phyloP scores from a whole-genome alignment of 2,113 vertebrate genomes.

The Oenanthe melanoleuca region DNA sequence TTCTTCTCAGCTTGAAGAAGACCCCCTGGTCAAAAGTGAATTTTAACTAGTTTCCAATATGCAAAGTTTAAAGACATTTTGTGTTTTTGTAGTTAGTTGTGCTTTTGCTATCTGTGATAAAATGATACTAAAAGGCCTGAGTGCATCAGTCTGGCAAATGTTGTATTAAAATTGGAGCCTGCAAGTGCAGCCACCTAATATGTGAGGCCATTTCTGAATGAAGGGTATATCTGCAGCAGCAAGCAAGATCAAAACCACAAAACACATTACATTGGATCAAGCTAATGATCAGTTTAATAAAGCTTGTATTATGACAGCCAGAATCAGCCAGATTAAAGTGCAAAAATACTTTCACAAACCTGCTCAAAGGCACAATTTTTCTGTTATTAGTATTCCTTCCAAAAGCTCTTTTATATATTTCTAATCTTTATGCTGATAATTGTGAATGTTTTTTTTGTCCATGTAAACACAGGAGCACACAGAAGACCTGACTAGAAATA shows the following conservation, averaged over 20 bases:
- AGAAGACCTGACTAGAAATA: background rate
- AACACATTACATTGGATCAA: background rate
- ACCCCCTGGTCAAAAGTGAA: background rate
- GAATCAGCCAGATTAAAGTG: background rate
- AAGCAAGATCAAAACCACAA: background rate
- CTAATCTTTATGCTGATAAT: background rate
- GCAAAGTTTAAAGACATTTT: background rate
- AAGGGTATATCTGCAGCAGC: background rate
- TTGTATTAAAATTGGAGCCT: background rate
- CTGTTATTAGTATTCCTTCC: background rate
- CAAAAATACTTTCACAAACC: background rate
- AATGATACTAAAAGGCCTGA: background rate
- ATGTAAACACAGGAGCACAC: background rate
- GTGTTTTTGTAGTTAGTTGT: background rate
- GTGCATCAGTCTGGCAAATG: background rate
- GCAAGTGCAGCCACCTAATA: background rate
- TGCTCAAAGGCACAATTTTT: background rate
- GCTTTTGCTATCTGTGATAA: background rate
- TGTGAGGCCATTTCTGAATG: background rate
- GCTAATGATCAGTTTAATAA: background rate
- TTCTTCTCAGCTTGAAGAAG: background rate
- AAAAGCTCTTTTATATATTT: background rate
- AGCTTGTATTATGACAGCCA: background rate
- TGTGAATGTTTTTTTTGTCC: background rate
- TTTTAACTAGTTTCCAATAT: conserved; percentile 1